Conservation (phyloP, 2,113 vertebrate genomes). For the Labeo rohita region DNA sequence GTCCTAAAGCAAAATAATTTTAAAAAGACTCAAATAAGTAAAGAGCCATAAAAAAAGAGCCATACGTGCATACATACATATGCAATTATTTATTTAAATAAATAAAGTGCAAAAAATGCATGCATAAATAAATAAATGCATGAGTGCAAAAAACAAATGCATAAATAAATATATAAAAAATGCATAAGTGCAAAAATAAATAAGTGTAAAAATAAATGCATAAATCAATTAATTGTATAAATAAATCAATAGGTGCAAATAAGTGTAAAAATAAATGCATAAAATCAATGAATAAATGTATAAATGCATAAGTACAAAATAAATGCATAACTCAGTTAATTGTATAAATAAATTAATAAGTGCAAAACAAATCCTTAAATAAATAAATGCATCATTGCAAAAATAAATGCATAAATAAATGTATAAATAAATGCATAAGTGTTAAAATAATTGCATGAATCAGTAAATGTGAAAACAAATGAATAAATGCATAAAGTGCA, state of each 20-base stretch:
- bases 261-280: background rate
- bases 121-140: background rate
- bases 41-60: background rate
- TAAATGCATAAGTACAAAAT: background rate
- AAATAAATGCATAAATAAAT: background rate
- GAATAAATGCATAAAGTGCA: too few relatives aligned
- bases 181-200: background rate
- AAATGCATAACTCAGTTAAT: background rate
- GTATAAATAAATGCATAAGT: background rate
- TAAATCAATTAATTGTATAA: too few relatives aligned
- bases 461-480: too few relatives aligned
- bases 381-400: background rate
- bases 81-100: background rate
- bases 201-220: background rate
- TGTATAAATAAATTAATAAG: too few relatives aligned
- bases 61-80: background rate
- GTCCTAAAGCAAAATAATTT: background rate
- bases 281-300: too few relatives aligned
- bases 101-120: background rate
- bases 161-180: too few relatives aligned
- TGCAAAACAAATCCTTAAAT: too few relatives aligned
- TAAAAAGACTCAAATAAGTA: background rate
- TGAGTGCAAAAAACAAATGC: background rate
- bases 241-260: background rate
- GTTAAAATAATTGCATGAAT: too few relatives aligned